These are phyloP conservation scores for Pristionchus entomophagus DNA, from an alignment of 2,888 invertebrate genomes.

Conservation along the genomic window DNA sequence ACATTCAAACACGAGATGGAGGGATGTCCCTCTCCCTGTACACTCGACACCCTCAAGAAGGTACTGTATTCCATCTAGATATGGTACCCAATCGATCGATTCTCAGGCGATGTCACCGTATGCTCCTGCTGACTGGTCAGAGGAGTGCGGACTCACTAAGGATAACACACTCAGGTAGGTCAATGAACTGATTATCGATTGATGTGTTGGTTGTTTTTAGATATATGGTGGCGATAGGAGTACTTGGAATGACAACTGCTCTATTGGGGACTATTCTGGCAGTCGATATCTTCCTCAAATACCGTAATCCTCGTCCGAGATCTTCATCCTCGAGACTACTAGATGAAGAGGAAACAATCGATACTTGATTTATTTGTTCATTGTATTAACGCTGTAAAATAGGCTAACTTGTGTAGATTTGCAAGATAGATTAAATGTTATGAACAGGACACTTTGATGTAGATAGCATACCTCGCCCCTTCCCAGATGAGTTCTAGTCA, in stretches of 20 bases:
- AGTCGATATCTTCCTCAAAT: conserved; percentile 47
- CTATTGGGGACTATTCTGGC: conserved; percentile 47
- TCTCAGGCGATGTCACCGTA: conserved; percentile 43
- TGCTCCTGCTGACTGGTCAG: conserved; percentile 60
- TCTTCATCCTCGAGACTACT: background rate
- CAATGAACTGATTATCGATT: background rate
- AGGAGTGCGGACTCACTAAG: conserved; percentile 60
- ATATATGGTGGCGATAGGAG: conserved; percentile 42
- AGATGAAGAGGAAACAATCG: conserved; percentile 39
- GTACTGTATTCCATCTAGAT: background rate
- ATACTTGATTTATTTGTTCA: background rate
- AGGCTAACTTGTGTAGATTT: background rate
- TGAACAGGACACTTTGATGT: background rate
- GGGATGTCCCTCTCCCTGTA: conserved; percentile 65
- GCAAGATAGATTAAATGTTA: background rate
- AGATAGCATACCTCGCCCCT: background rate
- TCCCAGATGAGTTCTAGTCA: background rate
- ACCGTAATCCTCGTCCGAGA: conserved; percentile 33
- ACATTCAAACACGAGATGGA: conserved; percentile 64
- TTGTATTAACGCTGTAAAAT: background rate
- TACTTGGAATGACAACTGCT: conserved; percentile 45
- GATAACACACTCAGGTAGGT: conserved; percentile 47
- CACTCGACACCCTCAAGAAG: conserved; percentile 57
- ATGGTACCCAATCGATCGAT: background rate
- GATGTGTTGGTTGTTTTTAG: too few relatives aligned